Percentiles rank a stretch among this genome's conserved stretches.
Evolutionary conservation across 1,140 invertebrate species (phyloP).

Genomic region (Zaprionus inermis): DNA sequence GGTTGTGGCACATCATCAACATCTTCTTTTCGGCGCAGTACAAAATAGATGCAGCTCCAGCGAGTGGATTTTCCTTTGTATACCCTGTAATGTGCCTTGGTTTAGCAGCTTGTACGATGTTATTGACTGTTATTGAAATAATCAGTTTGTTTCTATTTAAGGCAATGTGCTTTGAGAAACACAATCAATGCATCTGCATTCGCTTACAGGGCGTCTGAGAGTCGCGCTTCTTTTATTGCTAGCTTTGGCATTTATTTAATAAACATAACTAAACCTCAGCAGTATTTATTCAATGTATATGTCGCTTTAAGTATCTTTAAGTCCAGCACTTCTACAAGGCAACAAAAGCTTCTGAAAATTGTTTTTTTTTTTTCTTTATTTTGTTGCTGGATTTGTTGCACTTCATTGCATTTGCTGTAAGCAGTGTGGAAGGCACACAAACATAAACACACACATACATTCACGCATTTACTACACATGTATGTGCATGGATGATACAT

Average conservation of each 20-base stretch:
- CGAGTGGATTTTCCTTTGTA: slow-evolving; percentile 20
- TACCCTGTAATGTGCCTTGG: slow-evolving; percentile 22
- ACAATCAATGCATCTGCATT: neutral
- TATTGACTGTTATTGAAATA: too few species aligned
- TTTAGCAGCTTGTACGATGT: too few species aligned
- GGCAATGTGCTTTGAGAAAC: neutral
- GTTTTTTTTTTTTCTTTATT: slow-evolving; percentile 17
- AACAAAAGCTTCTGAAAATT: neutral
- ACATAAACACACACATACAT: neutral
- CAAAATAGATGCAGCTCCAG: slow-evolving; percentile 57
- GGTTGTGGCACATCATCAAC: slow-evolving; percentile 67
- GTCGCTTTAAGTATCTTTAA: neutral
- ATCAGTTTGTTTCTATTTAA: neutral
- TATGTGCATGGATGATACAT: neutral
- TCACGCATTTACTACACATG: neutral
- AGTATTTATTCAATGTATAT: neutral
- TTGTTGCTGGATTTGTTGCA: slow-evolving; percentile 40
- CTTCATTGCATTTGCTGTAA: slow-evolving; percentile 58
- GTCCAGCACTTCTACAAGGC: neutral
- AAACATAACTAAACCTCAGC: neutral
- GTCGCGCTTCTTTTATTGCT: neutral
- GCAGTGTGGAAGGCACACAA: slow-evolving; percentile 15
- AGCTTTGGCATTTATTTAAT: slow-evolving; percentile 5
- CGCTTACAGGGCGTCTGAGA: neutral
- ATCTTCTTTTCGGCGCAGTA: slow-evolving; percentile 51